Percentiles rank a stretch among this genome's conserved stretches.
Conservation (phyloP, 2,797 vertebrate species). For the Adrianichthys oophorus region DNA sequence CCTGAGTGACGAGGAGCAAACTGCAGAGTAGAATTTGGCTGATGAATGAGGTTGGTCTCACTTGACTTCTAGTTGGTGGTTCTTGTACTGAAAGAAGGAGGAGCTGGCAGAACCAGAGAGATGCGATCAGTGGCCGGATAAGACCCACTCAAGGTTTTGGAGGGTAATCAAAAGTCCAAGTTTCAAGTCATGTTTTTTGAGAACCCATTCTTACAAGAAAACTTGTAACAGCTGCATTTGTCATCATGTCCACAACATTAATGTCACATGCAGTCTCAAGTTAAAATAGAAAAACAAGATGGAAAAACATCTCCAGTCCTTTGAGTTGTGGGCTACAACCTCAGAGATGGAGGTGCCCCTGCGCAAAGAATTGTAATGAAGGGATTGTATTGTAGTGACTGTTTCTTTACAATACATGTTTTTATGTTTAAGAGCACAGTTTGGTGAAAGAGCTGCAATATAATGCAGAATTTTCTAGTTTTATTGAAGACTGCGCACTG, state of each 20-base stretch:
- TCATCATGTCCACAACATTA: not conserved
- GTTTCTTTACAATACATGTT: too few relatives aligned
- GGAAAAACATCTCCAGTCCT: not conserved
- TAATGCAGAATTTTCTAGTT: too few relatives aligned
- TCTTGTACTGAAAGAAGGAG: constrained; percentile 6
- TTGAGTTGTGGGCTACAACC: too few relatives aligned
- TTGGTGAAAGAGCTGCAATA: too few relatives aligned
- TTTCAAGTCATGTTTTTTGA: constrained; percentile 17
- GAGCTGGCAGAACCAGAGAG: constrained; percentile 4
- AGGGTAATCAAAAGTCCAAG: constrained; percentile 17
- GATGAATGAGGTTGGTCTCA: constrained; percentile 17
- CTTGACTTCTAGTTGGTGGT: constrained; percentile 26
- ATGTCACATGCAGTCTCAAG: not conserved
- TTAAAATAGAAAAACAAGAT: not conserved
- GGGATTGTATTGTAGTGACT: too few relatives aligned
- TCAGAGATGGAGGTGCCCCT: too few relatives aligned
- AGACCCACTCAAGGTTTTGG: constrained; percentile 5
- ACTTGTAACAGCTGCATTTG: not conserved
- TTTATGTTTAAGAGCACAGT: too few relatives aligned
- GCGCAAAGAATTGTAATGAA: too few relatives aligned
- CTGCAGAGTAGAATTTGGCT: constrained; percentile 56
- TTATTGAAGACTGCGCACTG: too few relatives aligned
- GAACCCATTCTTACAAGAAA: not conserved
- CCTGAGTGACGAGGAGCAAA: constrained; percentile 61
- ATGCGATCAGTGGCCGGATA: constrained; percentile 12